Evolutionary conservation across 2,113 vertebrate species (phyloP).

Genomic region (Cyprinodon variegatus): DNA sequence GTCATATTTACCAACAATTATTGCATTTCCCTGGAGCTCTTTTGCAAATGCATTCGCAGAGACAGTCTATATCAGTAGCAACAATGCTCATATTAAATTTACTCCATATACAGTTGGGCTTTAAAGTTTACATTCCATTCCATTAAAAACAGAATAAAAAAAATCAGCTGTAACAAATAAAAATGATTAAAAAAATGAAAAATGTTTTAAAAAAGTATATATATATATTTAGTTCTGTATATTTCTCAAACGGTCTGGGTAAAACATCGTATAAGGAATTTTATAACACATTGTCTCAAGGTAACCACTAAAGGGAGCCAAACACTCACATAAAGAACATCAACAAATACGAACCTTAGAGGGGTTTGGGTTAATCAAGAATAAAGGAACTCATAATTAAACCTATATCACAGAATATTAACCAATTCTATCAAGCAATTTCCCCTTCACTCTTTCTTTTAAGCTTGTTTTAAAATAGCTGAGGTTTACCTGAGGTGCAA

Average conservation of each 20-base stretch:
- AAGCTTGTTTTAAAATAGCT: background rate
- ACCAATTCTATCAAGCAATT: too few relatives aligned
- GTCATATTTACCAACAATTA: background rate
- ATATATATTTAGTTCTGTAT: background rate
- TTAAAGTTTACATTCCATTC: too few relatives aligned
- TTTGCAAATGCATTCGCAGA: too few relatives aligned
- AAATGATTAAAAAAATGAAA: too few relatives aligned
- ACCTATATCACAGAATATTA: background rate
- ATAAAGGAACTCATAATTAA: background rate
- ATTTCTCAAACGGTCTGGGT: background rate
- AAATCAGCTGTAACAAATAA: too few relatives aligned
- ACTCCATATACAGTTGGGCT: too few relatives aligned
- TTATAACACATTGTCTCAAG: background rate
- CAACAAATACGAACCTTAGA: background rate
- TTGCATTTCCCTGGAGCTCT: background rate
- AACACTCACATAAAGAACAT: background rate
- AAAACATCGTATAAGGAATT: accelerated
- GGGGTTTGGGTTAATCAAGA: background rate
- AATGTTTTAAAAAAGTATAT: too few relatives aligned
- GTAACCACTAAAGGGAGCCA: conserved; percentile 6
- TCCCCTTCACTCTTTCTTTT: background rate
- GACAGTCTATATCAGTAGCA: too few relatives aligned
- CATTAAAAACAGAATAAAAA: too few relatives aligned
- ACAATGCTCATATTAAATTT: too few relatives aligned
- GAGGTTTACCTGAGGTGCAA: background rate